Evolutionary conservation across 92 coral and sea anemone genomes (phyloP), one percentile per base, ranked within the genome.

Genomic region (Bergia puertoricense): DNA sequence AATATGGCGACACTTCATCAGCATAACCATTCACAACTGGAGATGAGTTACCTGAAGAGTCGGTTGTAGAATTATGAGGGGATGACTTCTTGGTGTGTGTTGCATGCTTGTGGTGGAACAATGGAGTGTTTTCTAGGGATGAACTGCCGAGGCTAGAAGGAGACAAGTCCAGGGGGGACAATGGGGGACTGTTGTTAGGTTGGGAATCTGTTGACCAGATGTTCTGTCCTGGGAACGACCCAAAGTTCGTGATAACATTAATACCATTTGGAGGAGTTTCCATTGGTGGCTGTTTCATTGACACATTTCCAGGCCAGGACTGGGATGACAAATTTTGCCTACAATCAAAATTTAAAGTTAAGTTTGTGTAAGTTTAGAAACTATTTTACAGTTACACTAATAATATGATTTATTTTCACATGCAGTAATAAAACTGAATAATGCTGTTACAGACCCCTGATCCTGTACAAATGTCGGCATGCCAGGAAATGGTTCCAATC

Each of bases 1-100:
- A 93, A 77, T 92, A 94, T 0, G 99, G 99, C 72, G 99, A 97
- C 68, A 94, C 95, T 20, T 95, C 96, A 74, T 95, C 98, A 86
- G 81, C 86, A 69, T 90, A 97, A 75, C 99, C 99, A 92, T 97
- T 97, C 43, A 95, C 91, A 59, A 90, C 91, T 45, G 98, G 96
- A 56, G 97, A 93, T 62, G 92, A 92, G 36, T 93, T 92, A 54
- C 95, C 98, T 40, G 92, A 92, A 69, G 94, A 92, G 74, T 90
- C 93, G 23, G 96, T 90, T 15, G 93, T 65, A 85, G 98, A 95
- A n/a, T 86, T 93, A 51, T 94, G 94, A 54, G 95, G 95, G 74
- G 87, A 71, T 45, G 87, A 84, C 54, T 57, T 86, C 88, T 68
- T 74, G 82, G 82, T 59, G 73, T 68, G 81, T 80, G 86, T 43